A percentile compares a stretch with the other conserved stretches of the same genome.
Conservation (phyloP, 2,113 vertebrate genomes). For the Telmatochromis sp. region DNA sequence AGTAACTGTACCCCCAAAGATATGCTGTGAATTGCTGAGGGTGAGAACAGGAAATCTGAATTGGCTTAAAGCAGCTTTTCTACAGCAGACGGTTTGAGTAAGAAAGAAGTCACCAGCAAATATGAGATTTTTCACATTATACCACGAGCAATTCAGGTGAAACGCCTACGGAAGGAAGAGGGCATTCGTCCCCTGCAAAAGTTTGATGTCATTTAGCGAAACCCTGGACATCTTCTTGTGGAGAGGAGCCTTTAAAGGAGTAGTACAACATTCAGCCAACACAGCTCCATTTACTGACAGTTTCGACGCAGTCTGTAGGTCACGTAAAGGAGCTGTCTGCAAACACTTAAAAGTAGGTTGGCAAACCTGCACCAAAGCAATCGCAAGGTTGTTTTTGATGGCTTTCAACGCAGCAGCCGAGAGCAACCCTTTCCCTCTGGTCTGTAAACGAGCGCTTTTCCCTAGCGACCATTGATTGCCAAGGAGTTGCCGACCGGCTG, state of each 20-base stretch:
- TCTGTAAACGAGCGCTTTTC: background rate
- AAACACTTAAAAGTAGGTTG: background rate
- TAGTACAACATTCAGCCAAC: background rate
- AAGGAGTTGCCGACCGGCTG: background rate
- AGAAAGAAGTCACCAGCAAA: background rate
- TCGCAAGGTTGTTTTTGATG: background rate
- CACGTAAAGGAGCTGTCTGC: accelerated
- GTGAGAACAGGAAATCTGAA: background rate
- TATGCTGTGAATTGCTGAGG: background rate
- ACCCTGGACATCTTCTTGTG: background rate
- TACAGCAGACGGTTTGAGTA: background rate
- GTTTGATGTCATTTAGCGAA: background rate
- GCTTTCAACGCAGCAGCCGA: background rate
- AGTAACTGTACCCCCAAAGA: background rate
- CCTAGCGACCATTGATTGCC: background rate
- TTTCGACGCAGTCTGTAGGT: background rate
- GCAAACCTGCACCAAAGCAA: background rate
- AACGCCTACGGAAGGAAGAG: background rate
- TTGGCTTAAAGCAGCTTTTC: background rate
- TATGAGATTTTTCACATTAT: background rate
- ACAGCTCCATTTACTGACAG: background rate
- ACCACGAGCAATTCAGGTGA: background rate
- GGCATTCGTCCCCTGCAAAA: background rate
- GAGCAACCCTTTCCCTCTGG: background rate
- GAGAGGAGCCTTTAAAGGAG: background rate